Evolutionary conservation across 2,113 vertebrate species (phyloP), one percentile per base, ranked within the genome.

Genomic region (Odontophorus gujanensis): DNA sequence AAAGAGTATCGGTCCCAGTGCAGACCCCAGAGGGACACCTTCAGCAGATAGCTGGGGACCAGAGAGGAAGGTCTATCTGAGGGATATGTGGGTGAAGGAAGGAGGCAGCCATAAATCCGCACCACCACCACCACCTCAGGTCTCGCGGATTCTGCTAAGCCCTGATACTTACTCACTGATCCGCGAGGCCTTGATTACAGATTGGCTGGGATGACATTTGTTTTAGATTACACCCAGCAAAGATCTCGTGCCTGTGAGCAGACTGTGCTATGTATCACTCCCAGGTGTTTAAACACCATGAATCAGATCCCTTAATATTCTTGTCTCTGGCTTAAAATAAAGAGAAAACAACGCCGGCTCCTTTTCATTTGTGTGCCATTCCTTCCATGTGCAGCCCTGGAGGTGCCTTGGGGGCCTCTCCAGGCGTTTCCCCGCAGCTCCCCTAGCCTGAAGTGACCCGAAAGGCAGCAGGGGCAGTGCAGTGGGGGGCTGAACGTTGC

Each of bases 281-380:
- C 76, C 91, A 94, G 87, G 87, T 83, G 87, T 90, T 90, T 63
- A 91, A 95, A 91, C 65, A 80, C 17, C 26, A 32, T 32, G 57
- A 81, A 84, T 81, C 66, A 81, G 43, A 92, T 89, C 73, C 62
- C 73, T 90, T 65, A 65, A 84, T 91, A 75, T 89, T 83, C 68
- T 40, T 19, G 18, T 78, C 85, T 77, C 89, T 92, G 76, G 67
- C 25, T 84, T 86, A 73, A 86, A 94, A 89, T 76, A 89, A 72
- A 59, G 63, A 59, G 26, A 83, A 92, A 90, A 86, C 48, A 78
- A 53, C 47, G 32, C 24, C 69, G 51, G 43, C 32, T 88, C 61
- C 26, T 79, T 91, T 85, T 26, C 63, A 13, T 42, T 66, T 74
- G 50, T 42, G 26, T 38, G 73, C 61, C 59, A 47, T 20, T 68